Conservation (phyloP, 2,888 invertebrate species). For the Byasa hedistus region DNA sequence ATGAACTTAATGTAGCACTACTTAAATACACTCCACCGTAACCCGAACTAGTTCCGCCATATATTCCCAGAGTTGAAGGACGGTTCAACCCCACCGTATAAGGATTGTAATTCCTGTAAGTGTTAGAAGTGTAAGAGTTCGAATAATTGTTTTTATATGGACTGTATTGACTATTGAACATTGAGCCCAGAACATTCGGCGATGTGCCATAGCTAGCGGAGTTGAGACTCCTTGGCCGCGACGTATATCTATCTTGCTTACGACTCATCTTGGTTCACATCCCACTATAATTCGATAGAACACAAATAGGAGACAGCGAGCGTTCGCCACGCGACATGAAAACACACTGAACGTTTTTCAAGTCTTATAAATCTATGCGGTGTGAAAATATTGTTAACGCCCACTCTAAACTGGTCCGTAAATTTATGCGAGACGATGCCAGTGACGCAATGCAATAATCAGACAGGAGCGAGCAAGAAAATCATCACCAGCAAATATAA, state of each 20-base stretch:
- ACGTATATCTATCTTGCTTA: conserved; percentile 66
- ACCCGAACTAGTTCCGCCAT: conserved; percentile 82
- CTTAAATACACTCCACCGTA: conserved; percentile 85
- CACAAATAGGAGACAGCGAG: conserved; percentile 42
- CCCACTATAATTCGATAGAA: conserved; percentile 44
- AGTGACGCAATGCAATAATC: conserved; percentile 54
- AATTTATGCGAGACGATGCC: conserved; percentile 53
- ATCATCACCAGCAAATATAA: conserved; percentile 69
- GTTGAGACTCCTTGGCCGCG: conserved; percentile 68
- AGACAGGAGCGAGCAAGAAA: conserved; percentile 56
- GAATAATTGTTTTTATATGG: conserved; percentile 64
- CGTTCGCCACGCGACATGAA: conserved; percentile 57
- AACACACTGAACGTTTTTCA: conserved; percentile 66
- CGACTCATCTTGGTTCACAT: conserved; percentile 71
- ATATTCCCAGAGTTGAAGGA: conserved; percentile 72
- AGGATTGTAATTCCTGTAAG: conserved; percentile 71
- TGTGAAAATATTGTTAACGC: conserved; percentile 67
- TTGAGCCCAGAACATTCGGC: conserved; percentile 67
- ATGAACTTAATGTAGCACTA: conserved; percentile 77
- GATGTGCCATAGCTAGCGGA: conserved; percentile 66
- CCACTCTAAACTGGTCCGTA: conserved; percentile 51
- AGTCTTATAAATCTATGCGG: conserved; percentile 56
- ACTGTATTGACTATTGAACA: conserved; percentile 64
- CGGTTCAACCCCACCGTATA: conserved; percentile 68
- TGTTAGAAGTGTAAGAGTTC: conserved; percentile 58